Conservation (phyloP, 2,797 vertebrate species). For the Otus scops region DNA sequence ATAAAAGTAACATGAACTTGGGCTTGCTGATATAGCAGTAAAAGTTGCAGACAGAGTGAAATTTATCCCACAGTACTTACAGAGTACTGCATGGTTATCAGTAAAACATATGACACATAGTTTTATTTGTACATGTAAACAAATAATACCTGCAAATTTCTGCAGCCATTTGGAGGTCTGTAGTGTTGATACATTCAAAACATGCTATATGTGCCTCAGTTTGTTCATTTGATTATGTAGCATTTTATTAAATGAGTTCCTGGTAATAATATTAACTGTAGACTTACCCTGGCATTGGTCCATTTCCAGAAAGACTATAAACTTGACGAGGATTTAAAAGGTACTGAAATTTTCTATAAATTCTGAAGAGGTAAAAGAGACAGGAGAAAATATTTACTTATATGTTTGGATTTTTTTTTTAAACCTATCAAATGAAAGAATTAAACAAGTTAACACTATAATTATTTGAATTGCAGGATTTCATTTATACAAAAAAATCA, state of each 20-base stretch:
- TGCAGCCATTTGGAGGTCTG: neutral
- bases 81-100: neutral
- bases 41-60: neutral
- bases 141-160: neutral
- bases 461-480: neutral
- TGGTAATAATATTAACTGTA: conserved; percentile 42
- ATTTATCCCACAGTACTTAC: neutral
- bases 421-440: neutral
- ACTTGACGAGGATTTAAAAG: conserved; percentile 94
- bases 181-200: conserved; percentile 2
- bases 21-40: neutral
- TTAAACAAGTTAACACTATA: neutral
- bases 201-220: conserved; percentile 14
- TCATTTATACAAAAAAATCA: neutral
- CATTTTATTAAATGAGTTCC: conserved; percentile 57
- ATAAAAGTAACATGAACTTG: neutral
- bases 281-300: conserved; percentile 92
- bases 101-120: neutral
- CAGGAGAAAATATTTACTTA: conserved; percentile 13
- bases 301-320: conserved; percentile 91
- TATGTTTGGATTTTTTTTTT: neutral
- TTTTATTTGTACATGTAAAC: neutral
- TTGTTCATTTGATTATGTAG: conserved; percentile 43
- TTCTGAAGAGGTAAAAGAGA: conserved; percentile 76
- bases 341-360: conserved; percentile 94